Evolutionary conservation across 2,113 vertebrate genomes (phyloP).

Genomic region (Illadopsis cleaveri): DNA sequence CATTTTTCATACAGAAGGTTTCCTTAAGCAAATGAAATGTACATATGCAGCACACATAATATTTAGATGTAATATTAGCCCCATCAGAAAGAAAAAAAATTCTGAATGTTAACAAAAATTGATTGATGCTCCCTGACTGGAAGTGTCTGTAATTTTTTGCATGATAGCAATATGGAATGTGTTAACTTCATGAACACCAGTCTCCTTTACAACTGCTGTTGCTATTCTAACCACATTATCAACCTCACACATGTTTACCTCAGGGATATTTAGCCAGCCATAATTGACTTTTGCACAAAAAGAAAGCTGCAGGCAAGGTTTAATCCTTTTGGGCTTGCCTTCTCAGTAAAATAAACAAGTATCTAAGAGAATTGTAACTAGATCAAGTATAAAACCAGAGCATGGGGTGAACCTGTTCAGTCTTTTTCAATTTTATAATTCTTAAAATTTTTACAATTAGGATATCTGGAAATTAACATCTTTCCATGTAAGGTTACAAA

Average conservation of each 20-base stretch:
- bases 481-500: not conserved
- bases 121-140: constrained; percentile 33
- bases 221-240: constrained; percentile 79
- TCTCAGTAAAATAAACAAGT: constrained; percentile 78
- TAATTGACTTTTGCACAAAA: constrained; percentile 83
- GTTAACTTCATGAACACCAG: constrained; percentile 44
- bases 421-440: constrained; percentile 7
- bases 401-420: not conserved
- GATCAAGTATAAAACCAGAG: constrained; percentile 27
- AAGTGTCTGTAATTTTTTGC: constrained; percentile 41
- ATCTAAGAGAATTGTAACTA: constrained; percentile 56
- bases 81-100: constrained; percentile 12
- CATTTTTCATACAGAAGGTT: not conserved
- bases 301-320: constrained; percentile 75
- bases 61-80: constrained; percentile 44
- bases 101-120: constrained; percentile 52
- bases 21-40: constrained; percentile 19
- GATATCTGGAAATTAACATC: not conserved
- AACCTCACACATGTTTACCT: constrained; percentile 83
- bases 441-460: not conserved
- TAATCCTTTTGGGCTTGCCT: constrained; percentile 75
- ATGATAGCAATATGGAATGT: constrained; percentile 7
- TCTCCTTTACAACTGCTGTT: constrained; percentile 46
- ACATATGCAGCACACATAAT: constrained; percentile 12
- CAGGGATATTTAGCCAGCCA: constrained; percentile 77